These are phyloP conservation scores for Dorcus parallelipipedus DNA, from an alignment of 2,888 invertebrate species.

Conservation along the genomic window DNA sequence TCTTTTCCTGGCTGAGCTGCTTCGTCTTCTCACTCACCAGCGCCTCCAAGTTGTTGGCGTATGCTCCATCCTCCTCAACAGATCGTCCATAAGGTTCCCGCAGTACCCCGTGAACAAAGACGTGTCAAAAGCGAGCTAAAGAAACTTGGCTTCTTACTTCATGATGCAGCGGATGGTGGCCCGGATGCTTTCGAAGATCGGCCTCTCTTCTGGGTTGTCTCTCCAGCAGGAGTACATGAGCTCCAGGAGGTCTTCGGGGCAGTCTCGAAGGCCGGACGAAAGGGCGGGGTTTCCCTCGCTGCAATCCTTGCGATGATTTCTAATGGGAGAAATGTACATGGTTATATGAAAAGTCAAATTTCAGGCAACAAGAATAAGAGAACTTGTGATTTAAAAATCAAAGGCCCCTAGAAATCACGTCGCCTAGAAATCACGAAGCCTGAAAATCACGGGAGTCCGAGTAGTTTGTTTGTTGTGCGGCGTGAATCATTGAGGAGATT, in stretches of 20 bases:
- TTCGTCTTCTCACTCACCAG: constrained; percentile 95
- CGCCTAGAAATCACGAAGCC: too few species aligned
- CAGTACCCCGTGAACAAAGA: constrained; percentile 66
- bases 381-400: too few species aligned
- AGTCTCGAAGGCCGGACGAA: constrained; percentile 72
- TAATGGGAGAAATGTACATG: constrained; percentile 25
- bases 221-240: constrained; percentile 79
- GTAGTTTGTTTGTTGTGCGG: too few species aligned
- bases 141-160: constrained; percentile 53
- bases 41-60: constrained; percentile 94
- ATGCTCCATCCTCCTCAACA: constrained; percentile 95
- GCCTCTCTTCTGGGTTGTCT: constrained; percentile 75
- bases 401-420: too few species aligned
- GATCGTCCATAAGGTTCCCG: constrained; percentile 90
- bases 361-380: too few species aligned
- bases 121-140: background rate
- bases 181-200: constrained; percentile 71
- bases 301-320: constrained; percentile 73
- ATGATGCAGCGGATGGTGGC: constrained; percentile 65
- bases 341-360: too few species aligned
- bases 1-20: constrained; percentile 90
- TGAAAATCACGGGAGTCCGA: too few species aligned
- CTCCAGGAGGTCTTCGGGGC: constrained; percentile 67
- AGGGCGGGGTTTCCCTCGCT: constrained; percentile 69
- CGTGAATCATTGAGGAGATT: too few species aligned